A percentile compares a stretch with the other conserved stretches of the same genome.
Evolutionary conservation across 2,888 invertebrate genomes (phyloP).

Genomic region (Chorisops tibialis): DNA sequence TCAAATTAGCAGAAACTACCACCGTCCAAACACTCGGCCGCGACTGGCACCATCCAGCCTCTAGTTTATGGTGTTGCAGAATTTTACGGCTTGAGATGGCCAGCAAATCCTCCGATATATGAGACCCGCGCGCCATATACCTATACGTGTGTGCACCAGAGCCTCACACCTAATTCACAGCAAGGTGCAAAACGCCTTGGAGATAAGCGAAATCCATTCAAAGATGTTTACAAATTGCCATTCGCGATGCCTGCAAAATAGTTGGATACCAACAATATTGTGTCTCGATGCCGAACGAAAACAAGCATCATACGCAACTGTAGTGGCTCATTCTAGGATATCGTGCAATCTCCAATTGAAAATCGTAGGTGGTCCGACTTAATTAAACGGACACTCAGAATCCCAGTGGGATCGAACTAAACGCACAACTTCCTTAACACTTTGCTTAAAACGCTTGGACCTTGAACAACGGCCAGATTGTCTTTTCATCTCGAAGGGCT

Average conservation of each 20-base stretch:
- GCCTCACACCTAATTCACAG: slow-evolving; percentile 28
- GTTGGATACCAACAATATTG: not conserved
- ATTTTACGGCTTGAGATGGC: slow-evolving; percentile 18
- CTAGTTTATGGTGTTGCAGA: slow-evolving; percentile 14
- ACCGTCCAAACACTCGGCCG: no score
- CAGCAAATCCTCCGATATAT: slow-evolving; percentile 12
- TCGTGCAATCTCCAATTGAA: slow-evolving; percentile 9
- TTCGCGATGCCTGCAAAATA: slow-evolving; percentile 20
- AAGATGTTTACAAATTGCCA: slow-evolving; percentile 26
- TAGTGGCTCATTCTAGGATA: slow-evolving; percentile 6
- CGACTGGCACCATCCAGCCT: slow-evolving; percentile 13
- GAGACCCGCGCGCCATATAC: no score
- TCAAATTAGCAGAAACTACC: slow-evolving; percentile 23
- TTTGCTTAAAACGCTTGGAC: no score
- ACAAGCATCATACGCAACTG: no score
- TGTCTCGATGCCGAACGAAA: no score
- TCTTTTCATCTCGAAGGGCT: no score
- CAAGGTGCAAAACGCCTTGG: slow-evolving; percentile 26
- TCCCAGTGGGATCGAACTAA: no score
- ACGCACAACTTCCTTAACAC: no score
- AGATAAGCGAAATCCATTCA: slow-evolving; percentile 24
- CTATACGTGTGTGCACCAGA: slow-evolving; percentile 17
- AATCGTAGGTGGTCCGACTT: slow-evolving; percentile 24
- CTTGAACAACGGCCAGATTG: no score
- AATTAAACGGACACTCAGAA: not conserved